Evolutionary conservation across 1,140 invertebrate species (phyloP).

Genomic region (Aethina tumida): DNA sequence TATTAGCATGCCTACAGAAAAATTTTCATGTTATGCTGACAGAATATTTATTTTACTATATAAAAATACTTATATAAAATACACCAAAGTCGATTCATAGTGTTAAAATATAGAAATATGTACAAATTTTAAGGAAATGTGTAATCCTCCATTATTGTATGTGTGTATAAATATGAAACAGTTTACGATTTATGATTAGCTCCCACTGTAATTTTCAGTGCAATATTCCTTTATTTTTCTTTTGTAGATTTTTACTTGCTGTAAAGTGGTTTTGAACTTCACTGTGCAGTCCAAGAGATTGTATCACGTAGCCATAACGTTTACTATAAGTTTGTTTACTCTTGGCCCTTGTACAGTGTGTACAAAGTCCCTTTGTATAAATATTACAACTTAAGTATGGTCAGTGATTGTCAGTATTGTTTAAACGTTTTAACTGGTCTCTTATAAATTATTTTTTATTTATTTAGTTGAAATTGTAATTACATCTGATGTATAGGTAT

Average conservation of each 20-base stretch:
- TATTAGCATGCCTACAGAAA: too few species aligned
- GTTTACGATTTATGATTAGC: slow-evolving; percentile 4
- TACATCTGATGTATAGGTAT: slow-evolving; percentile 23
- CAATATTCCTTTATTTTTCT: slow-evolving; percentile 19
- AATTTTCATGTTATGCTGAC: too few species aligned
- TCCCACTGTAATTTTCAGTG: slow-evolving; percentile 21
- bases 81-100: slow-evolving; percentile 26
- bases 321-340: too few species aligned
- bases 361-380: too few species aligned
- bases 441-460: slow-evolving; percentile 32
- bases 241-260: slow-evolving; percentile 4
- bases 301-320: too few species aligned
- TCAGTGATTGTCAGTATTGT: slow-evolving; percentile 37
- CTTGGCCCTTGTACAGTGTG: too few species aligned
- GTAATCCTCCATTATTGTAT: slow-evolving; percentile 12
- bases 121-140: slow-evolving; percentile 19
- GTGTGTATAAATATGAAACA: slow-evolving; percentile 7
- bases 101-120: slow-evolving; percentile 16
- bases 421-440: slow-evolving; percentile 26
- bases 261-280: not conserved
- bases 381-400: slow-evolving; percentile 14
- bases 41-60: slow-evolving; percentile 13
- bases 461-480: slow-evolving; percentile 30
- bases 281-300: too few species aligned
- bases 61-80: slow-evolving; percentile 11